These are phyloP conservation scores for Scaptomyza hsui DNA, from an alignment of 1,140 invertebrate species.

Conservation along the genomic window DNA sequence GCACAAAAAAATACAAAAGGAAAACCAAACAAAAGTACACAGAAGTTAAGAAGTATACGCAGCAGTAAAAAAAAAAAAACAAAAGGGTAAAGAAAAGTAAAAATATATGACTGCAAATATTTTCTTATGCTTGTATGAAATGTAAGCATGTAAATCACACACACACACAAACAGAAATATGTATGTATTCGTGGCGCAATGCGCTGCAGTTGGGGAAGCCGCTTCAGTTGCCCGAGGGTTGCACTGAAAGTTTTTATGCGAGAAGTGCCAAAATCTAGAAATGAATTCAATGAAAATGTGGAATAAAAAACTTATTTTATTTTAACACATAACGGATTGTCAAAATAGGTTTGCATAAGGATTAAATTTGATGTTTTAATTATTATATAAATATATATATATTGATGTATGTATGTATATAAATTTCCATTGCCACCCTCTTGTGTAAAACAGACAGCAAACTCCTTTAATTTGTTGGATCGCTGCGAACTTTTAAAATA, in stretches of 20 bases:
- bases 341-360: no score
- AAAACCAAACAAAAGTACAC: constrained; percentile 77
- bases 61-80: constrained; percentile 18
- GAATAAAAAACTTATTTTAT: no score
- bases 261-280: neutral
- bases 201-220: constrained; percentile 46
- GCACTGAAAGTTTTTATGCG: neutral
- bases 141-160: constrained; percentile 74
- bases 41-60: constrained; percentile 52
- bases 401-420: neutral
- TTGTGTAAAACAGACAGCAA: constrained; percentile 7
- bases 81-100: constrained; percentile 29
- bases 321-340: no score
- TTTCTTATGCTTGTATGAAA: constrained; percentile 75
- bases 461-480: constrained; percentile 39
- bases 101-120: constrained; percentile 71
- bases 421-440: neutral
- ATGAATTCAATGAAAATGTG: neutral
- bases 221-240: neutral
- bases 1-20: constrained; percentile 37
- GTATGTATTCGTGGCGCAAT: constrained; percentile 24
- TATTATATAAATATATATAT: no score
- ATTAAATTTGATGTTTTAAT: no score
- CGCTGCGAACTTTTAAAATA: constrained; percentile 61
- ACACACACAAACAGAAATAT: constrained; percentile 14